Base-by-base conservation (phyloP, 2,797 vertebrate genomes). In the Tiaroga cobitis region DNA sequence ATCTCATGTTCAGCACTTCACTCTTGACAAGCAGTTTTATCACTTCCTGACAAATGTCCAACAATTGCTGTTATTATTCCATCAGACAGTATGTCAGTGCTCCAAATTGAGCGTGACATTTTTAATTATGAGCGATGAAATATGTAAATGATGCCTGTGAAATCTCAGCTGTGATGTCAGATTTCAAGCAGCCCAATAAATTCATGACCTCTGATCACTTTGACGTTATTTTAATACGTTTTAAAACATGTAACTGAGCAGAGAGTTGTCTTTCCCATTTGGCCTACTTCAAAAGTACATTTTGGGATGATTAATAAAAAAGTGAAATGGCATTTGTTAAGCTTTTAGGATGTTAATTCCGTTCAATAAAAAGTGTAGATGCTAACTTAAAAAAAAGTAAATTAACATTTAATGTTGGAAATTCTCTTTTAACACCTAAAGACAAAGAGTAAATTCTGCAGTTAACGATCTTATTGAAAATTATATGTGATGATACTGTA, bases 271-370 rank as follows among this genome's bases (percentile, higher is more conserved):
- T 26, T 81, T 76, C 41, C 63, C 4, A 26, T 73, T 18, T 34
- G 72, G 87, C 79, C 34, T 56, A 77, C 21, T 85, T 41, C 39
- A 76, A 82, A 75, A 49, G 82, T 15, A 85, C 21, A 46, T 7
- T 75, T 76, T 70, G 61, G 13, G 24, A 76, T 80, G 24, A 83
- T 85, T 80, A 86, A 43, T 63, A 13, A 49, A 70, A 72, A 72
- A 72, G 75, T 43, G 84, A 80, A 83, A 86, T 88, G 49, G 51
- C 61, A 80, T 80, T 63, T 88, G 73, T 69, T 85, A 83, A 85
- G 76, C 75, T 83, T 80, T 56, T 69, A 41, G 41, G 37, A 21
- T 70, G 56, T 56, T 87, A 72, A 84, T 68, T 37, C 5, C 0
- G 3, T 74, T 54, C 32, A n/a, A 37, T 59, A 10, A 37, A 76